A percentile compares a stretch with the other conserved stretches of the same genome.
Evolutionary conservation across 2,797 vertebrate genomes (phyloP).

Genomic region (Syngnathus acus): DNA sequence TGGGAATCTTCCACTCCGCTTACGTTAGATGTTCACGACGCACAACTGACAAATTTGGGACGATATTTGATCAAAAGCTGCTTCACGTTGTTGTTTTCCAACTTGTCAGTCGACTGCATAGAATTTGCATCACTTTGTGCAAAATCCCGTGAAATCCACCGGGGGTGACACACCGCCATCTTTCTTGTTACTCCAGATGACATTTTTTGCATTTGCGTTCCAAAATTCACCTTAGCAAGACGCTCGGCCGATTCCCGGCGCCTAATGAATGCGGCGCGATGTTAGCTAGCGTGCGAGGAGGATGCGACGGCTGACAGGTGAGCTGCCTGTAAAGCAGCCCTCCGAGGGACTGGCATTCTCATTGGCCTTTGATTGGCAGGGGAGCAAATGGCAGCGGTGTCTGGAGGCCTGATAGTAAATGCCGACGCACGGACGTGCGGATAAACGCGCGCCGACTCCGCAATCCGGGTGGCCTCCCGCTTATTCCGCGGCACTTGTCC

Average conservation of each 20-base stretch:
- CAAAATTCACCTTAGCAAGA: neutral
- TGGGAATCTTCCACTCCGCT: too few relatives aligned
- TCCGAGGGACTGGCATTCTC: constrained; percentile 50
- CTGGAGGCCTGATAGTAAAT: constrained; percentile 50
- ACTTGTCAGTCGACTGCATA: neutral
- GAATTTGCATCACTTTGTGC: neutral
- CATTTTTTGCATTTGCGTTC: neutral
- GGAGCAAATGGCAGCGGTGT: constrained; percentile 62
- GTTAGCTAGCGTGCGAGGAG: neutral
- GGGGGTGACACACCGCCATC: neutral
- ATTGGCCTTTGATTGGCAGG: constrained; percentile 60
- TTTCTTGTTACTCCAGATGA: neutral
- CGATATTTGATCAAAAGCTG: neutral
- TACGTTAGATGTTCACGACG: too few relatives aligned
- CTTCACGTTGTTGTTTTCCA: neutral
- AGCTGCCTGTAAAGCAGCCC: constrained; percentile 29
- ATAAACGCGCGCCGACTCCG: neutral
- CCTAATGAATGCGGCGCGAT: neutral
- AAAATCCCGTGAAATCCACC: neutral
- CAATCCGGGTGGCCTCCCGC: neutral
- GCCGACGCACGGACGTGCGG: constrained; percentile 18
- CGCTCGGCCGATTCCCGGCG: neutral
- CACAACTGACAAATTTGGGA: neutral
- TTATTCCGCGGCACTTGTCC: neutral
- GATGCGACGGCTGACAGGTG: constrained; percentile 16